Evolutionary conservation across 2,113 vertebrate species (phyloP), one percentile per base, ranked within the genome.

Genomic region (Pelmatolapia mariae): DNA sequence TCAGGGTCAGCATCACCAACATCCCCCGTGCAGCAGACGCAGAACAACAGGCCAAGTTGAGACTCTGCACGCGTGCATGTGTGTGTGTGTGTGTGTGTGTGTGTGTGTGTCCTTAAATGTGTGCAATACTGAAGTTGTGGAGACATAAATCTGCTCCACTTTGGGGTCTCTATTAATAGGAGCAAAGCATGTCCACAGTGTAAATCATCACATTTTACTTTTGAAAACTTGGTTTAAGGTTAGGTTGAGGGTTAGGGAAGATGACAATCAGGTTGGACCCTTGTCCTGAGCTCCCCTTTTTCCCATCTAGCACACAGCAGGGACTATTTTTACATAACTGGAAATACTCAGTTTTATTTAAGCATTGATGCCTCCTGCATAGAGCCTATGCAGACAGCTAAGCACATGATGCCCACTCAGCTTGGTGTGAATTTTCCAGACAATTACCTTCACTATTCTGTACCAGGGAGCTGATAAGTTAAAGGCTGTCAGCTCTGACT

Each of bases 1-100:
- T 86, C 82, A 19, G 83, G 94, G 92, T 94, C 91, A 95, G 73
- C 85, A 82, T 91, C 92, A 87, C 87, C 89, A 90, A 16, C 87
- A 84, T 71, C 91, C 80, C 80, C 59, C 9, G 47, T 80, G 90
- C 79, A 53, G 87, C 81, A 88, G 68, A 86, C 33, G 12, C 66
- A 52, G 68, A 86, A 82, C 84, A 87, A 81, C 53, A 89, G 57
- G 85, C 81, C 86, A 89, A 89, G 85, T 45, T 11, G 84, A 89
- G 84, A 68, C 85, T 84, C 40, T 71, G 82, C 81, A 33, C 54
- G 78, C 24, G 81, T 71, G 73, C 81, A 47, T 61, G 87, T 87
- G 50, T 82, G 86, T 87, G 73, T 85, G 85, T 38, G 22, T 61
- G 87, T 87, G 50, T n/a, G 87, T 87, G 50, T 82, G 86, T 87